Evolutionary conservation across 2,888 invertebrate genomes (phyloP).

Genomic region (Protodeltote pygarga): DNA sequence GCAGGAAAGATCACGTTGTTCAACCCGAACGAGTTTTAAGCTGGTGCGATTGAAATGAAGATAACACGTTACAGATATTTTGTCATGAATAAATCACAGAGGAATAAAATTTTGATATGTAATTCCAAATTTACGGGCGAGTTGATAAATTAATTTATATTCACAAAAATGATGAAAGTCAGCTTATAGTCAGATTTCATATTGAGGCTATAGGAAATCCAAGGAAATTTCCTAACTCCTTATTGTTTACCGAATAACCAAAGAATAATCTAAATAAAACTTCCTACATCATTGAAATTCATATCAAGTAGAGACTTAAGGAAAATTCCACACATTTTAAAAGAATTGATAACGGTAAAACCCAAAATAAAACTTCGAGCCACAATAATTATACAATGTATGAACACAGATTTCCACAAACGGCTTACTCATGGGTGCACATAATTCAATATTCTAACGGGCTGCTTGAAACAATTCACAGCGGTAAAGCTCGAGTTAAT

Average conservation of each 20-base stretch:
- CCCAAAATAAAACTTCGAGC: conserved; percentile 15
- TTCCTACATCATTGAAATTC: conserved; percentile 33
- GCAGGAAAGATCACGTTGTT: conserved; percentile 39
- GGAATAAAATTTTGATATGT: background rate
- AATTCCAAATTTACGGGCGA: conserved; percentile 18
- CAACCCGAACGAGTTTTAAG: conserved; percentile 26
- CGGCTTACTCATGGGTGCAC: conserved; percentile 23
- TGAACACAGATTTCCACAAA: conserved; percentile 30
- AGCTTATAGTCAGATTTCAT: too few species aligned
- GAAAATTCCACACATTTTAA: conserved; percentile 17
- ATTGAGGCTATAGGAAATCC: background rate
- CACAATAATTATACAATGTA: conserved; percentile 19
- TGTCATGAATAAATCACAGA: conserved; percentile 1
- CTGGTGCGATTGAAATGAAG: conserved; percentile 22
- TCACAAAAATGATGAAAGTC: too few species aligned
- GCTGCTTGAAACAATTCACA: conserved; percentile 80
- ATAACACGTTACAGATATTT: conserved; percentile 15
- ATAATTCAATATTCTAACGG: conserved; percentile 71
- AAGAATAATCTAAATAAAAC: background rate
- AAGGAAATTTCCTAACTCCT: conserved; percentile 10
- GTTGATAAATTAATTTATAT: too few species aligned
- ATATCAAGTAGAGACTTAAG: conserved; percentile 13
- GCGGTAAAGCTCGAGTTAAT: conserved; percentile 83
- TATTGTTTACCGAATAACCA: conserved; percentile 1
- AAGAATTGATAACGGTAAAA: conserved; percentile 8